Evolutionary conservation across 2,797 vertebrate species (phyloP).

Genomic region (Myripristis murdjan): DNA sequence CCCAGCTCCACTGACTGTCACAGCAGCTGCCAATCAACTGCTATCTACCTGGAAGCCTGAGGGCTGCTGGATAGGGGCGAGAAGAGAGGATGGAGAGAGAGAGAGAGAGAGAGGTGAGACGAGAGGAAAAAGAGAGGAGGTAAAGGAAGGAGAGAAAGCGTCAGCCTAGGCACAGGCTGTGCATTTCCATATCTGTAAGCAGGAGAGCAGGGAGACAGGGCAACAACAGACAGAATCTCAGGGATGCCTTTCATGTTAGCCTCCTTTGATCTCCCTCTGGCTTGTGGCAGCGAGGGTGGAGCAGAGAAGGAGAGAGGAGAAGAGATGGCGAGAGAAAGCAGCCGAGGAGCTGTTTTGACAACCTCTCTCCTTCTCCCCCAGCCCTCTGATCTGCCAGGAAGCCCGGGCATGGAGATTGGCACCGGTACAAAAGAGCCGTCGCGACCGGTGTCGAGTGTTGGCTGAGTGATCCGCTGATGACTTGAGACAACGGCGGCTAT

Average conservation of each 20-base stretch:
- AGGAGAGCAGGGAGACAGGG: constrained; percentile 57
- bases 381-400: constrained; percentile 61
- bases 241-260: constrained; percentile 80
- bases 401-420: constrained; percentile 56
- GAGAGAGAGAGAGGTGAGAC: constrained; percentile 40
- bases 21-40: constrained; percentile 77
- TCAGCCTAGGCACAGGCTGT: constrained; percentile 51
- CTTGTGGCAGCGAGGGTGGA: constrained; percentile 70
- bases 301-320: constrained; percentile 51
- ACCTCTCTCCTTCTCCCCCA: constrained; percentile 44
- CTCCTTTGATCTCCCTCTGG: constrained; percentile 78
- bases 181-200: constrained; percentile 76
- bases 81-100: constrained; percentile 45
- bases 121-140: constrained; percentile 37
- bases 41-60: constrained; percentile 78
- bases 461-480: background rate
- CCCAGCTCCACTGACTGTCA: constrained; percentile 76
- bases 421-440: constrained; percentile 61
- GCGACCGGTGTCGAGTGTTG: constrained; percentile 12
- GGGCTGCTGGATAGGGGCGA: constrained; percentile 62
- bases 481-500: constrained; percentile 55
- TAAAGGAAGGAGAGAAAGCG: constrained; percentile 27
- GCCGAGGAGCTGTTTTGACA: constrained; percentile 75
- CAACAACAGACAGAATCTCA: constrained; percentile 66
- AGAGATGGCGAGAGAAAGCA: constrained; percentile 54